Evolutionary conservation across 2,113 vertebrate genomes (phyloP).

Genomic region (Phaethon lepturus): DNA sequence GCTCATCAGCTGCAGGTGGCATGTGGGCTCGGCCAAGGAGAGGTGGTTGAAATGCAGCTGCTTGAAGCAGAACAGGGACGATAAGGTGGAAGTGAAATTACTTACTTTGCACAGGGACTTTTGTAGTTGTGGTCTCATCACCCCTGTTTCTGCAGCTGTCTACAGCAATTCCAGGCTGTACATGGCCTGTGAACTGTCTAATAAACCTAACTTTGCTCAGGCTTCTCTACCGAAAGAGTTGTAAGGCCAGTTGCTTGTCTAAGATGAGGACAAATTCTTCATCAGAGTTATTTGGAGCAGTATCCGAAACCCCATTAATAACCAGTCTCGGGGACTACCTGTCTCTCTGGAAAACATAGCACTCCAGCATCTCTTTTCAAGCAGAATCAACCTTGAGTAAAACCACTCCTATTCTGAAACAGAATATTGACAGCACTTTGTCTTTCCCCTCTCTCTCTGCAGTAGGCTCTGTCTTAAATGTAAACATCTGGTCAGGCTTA

Average conservation of each 20-base stretch:
- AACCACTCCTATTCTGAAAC: not conserved
- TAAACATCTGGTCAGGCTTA: not conserved
- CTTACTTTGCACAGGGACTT: not conserved
- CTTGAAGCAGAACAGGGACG: not conserved
- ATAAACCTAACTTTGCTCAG: not conserved
- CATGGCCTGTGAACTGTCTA: not conserved
- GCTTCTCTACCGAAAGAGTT: not conserved
- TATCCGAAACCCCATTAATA: not conserved
- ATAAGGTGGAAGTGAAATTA: not conserved
- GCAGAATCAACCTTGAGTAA: not conserved
- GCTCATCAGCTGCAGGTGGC: not conserved
- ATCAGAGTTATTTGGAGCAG: not conserved
- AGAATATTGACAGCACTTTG: not conserved
- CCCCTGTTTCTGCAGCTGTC: not conserved
- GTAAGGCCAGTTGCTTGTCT: not conserved
- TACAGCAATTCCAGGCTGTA: not conserved
- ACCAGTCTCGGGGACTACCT: not conserved
- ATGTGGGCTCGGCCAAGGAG: rapidly evolving
- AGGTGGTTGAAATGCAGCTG: not conserved
- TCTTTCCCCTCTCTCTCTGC: not conserved
- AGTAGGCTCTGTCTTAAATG: not conserved
- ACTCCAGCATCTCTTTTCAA: not conserved
- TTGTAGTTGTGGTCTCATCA: not conserved
- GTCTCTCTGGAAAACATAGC: not conserved
- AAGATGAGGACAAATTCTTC: not conserved